Percentiles rank a stretch among this genome's conserved stretches.
Conservation (phyloP, 2,888 invertebrate species). For the Eupithecia vulgata region DNA sequence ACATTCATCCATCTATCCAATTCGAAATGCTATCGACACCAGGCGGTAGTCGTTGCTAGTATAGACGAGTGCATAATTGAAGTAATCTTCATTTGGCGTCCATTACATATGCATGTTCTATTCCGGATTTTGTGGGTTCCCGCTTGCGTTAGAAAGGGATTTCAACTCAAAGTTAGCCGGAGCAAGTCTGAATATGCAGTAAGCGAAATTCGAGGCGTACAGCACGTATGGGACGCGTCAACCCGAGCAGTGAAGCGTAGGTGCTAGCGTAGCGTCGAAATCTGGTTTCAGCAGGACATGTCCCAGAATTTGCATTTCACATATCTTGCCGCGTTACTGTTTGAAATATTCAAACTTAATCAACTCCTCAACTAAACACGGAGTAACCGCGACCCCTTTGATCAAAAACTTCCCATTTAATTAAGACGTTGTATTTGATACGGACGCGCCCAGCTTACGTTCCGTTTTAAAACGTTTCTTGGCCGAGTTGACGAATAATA, state of each 20-base stretch:
- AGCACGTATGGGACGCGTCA: slow-evolving; percentile 53
- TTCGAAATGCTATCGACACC: slow-evolving; percentile 33
- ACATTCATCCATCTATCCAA: too few relatives aligned
- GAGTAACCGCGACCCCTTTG: slow-evolving; percentile 39
- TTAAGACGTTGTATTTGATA: slow-evolving; percentile 51
- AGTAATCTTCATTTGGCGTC: slow-evolving; percentile 51
- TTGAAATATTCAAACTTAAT: slow-evolving; percentile 65
- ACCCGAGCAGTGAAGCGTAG: slow-evolving; percentile 54
- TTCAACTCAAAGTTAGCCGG: slow-evolving; percentile 41
- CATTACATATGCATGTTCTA: slow-evolving; percentile 53
- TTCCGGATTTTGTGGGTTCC: slow-evolving; percentile 47
- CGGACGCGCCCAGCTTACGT: slow-evolving; percentile 46
- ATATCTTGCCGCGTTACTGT: slow-evolving; percentile 53
- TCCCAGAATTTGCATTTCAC: slow-evolving; percentile 62
- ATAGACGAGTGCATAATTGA: slow-evolving; percentile 47
- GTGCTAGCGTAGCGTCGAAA: slow-evolving; percentile 62
- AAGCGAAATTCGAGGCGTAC: slow-evolving; percentile 27
- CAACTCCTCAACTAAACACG: slow-evolving; percentile 54
- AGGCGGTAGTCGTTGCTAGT: slow-evolving; percentile 27
- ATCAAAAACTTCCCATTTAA: slow-evolving; percentile 51
- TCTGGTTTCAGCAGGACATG: slow-evolving; percentile 62
- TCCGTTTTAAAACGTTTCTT: slow-evolving; percentile 51
- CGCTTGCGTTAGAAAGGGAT: slow-evolving; percentile 39
- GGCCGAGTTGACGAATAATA: slow-evolving; percentile 53
- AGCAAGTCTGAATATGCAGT: slow-evolving; percentile 34